A percentile compares a stretch with the other conserved stretches of the same genome.
These are phyloP conservation scores for Parnassius mnemosyne DNA, from an alignment of 2,888 invertebrate species.

Conservation along the genomic window DNA sequence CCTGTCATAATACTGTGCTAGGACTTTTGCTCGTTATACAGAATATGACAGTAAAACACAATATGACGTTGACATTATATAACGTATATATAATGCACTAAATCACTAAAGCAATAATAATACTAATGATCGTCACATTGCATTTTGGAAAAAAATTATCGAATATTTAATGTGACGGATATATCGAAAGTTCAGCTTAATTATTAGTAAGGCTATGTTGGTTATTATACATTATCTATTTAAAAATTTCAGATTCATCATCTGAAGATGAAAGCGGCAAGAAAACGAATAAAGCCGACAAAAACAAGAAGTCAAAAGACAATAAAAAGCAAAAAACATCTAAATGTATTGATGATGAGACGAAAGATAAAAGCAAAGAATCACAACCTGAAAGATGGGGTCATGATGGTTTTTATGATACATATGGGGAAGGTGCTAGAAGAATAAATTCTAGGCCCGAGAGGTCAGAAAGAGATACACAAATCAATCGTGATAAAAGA, in stretches of 20 bases:
- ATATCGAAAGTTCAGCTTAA: too few species aligned
- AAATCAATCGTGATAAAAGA: constrained; percentile 27
- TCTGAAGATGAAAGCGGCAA: constrained; percentile 35
- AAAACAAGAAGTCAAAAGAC: constrained; percentile 45
- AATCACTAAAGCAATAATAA: too few species aligned
- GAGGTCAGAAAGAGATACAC: constrained; percentile 42
- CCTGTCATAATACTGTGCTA: too few species aligned
- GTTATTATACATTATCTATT: not conserved
- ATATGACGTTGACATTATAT: too few species aligned
- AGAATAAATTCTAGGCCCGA: constrained; percentile 46
- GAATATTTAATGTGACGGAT: too few species aligned
- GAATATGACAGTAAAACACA: too few species aligned
- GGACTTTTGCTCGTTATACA: too few species aligned
- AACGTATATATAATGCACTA: too few species aligned
- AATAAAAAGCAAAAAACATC: constrained; percentile 46
- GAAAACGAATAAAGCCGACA: constrained; percentile 43
- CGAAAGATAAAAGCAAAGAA: constrained; percentile 28
- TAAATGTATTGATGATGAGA: constrained; percentile 42
- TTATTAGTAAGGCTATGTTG: too few species aligned
- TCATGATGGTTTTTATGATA: constrained; percentile 71
- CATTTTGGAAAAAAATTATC: too few species aligned
- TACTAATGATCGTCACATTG: too few species aligned
- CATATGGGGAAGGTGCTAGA: constrained; percentile 62
- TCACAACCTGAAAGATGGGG: constrained; percentile 61
- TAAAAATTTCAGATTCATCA: constrained; percentile 50